Conservation (phyloP, 2,888 invertebrate genomes). For the Eutolmus rufibarbis region DNA sequence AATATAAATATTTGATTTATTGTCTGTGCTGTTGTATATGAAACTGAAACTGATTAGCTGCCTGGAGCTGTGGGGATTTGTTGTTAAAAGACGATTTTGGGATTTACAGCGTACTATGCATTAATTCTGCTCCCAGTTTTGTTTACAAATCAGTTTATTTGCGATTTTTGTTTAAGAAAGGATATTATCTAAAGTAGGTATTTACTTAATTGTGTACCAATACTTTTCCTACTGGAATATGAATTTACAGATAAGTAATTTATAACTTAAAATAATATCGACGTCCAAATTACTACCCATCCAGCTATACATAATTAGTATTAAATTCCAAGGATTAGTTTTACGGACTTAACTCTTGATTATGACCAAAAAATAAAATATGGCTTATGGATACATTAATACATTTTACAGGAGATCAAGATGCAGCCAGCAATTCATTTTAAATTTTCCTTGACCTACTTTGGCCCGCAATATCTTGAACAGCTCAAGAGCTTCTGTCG, state of each 20-base stretch:
- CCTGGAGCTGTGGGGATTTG: neutral
- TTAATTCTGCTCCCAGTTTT: neutral
- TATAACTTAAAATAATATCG: too few relatives aligned
- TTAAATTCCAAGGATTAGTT: too few relatives aligned
- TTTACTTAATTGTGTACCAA: too few relatives aligned
- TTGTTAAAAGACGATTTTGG: neutral
- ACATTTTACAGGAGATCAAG: neutral
- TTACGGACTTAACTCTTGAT: too few relatives aligned
- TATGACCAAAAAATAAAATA: neutral
- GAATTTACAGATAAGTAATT: too few relatives aligned
- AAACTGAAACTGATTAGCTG: neutral
- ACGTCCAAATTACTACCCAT: too few relatives aligned
- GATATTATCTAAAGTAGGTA: too few relatives aligned
- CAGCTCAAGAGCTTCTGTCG: neutral
- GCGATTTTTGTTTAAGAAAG: neutral
- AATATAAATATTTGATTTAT: neutral
- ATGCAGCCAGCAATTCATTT: neutral
- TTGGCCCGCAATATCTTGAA: neutral
- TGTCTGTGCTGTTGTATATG: neutral
- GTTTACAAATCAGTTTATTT: too few relatives aligned
- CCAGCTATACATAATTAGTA: too few relatives aligned
- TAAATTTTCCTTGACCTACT: neutral
- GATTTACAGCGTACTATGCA: neutral
- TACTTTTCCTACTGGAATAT: too few relatives aligned
- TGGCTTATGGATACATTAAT: neutral